Percentiles rank a stretch among this genome's conserved stretches.
These are phyloP conservation scores for Bicyclus anynana DNA, from an alignment of 1,140 invertebrate genomes.

Conservation along the genomic window DNA sequence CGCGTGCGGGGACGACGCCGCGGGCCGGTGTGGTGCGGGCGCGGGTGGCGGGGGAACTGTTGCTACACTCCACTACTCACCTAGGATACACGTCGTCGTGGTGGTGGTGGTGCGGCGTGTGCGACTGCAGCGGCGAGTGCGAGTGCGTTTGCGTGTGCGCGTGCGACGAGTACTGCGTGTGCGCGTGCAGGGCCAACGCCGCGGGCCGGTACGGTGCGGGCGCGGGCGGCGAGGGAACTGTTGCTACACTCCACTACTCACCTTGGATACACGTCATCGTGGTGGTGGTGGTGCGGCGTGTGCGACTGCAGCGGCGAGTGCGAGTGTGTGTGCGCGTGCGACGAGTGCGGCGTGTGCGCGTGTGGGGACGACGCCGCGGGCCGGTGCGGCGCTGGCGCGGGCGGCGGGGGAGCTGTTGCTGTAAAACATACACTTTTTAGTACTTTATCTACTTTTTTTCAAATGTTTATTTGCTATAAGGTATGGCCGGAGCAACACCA, in stretches of 20 bases:
- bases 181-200: conserved; percentile 78
- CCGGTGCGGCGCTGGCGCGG: conserved; percentile 81
- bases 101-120: conserved; percentile 39
- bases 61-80: conserved; percentile 29
- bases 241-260: no score
- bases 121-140: conserved; percentile 29
- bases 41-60: no score
- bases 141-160: conserved; percentile 18
- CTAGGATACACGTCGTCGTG: conserved; percentile 55
- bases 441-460: no score
- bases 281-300: no score
- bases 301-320: no score
- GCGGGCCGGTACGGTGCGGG: conserved; percentile 79
- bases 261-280: no score
- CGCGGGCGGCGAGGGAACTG: conserved; percentile 82
- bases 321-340: no score
- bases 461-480: no score
- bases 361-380: conserved; percentile 66
- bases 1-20: no score
- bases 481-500: no score
- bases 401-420: conserved; percentile 80
- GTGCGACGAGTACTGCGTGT: conserved; percentile 52
- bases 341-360: conserved; percentile 74
- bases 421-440: no score
- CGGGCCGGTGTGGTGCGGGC: no score